A percentile compares a stretch with the other conserved stretches of the same genome.
Evolutionary conservation across 2,888 invertebrate genomes (phyloP).

Genomic region (Pherbina coryleti): DNA sequence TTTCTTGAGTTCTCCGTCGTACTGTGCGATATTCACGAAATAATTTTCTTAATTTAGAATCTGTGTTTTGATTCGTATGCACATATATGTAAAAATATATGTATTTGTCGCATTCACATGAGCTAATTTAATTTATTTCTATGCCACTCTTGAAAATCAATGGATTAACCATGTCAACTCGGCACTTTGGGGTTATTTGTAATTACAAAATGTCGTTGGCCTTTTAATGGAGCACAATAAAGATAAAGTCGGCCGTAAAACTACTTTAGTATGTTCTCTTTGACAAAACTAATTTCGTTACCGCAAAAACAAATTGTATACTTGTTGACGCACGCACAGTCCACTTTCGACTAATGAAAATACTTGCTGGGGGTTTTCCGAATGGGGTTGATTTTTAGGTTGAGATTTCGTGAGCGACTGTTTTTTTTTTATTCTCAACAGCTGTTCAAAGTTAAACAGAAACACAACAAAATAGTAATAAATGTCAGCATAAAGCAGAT

Average conservation of each 20-base stretch:
- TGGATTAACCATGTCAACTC: not conserved
- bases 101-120: not conserved
- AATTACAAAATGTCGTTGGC: not conserved
- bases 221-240: not conserved
- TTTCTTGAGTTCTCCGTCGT: not conserved
- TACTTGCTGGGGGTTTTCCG: conserved; percentile 4
- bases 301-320: not conserved
- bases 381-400: not conserved
- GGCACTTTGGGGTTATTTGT: not conserved
- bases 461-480: conserved; percentile 14
- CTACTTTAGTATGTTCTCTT: not conserved
- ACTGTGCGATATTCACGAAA: conserved; percentile 5
- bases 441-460: not conserved
- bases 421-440: not conserved
- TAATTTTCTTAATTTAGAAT: conserved; percentile 32
- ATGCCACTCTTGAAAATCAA: not conserved
- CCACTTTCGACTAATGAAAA: not conserved
- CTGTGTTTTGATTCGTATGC: not conserved
- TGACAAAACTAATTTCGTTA: too few relatives aligned
- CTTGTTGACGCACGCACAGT: conserved; percentile 50
- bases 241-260: not conserved
- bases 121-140: not conserved
- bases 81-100: not conserved
- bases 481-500: conserved; percentile 40
- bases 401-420: not conserved